Conservation (phyloP, 2,113 vertebrate genomes). For the Notothenia coriiceps region DNA sequence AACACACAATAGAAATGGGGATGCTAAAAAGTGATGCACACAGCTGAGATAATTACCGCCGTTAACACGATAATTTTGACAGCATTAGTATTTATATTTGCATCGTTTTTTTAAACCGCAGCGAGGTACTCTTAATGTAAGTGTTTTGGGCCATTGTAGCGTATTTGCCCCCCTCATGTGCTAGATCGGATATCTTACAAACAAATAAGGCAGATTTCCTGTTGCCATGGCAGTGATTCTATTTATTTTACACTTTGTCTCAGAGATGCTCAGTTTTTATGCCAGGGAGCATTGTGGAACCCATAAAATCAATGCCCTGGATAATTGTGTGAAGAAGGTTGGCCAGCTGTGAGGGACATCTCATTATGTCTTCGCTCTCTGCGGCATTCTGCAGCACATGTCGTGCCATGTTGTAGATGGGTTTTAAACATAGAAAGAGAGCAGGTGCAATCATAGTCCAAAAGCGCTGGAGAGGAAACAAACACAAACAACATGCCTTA, state of each 20-base stretch:
- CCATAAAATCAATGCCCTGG: slow-evolving; percentile 70
- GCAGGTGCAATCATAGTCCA: slow-evolving; percentile 73
- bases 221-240: slow-evolving; percentile 33
- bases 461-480: slow-evolving; percentile 67
- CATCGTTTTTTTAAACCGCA: neutral
- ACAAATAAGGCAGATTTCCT: slow-evolving; percentile 5
- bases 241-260: slow-evolving; percentile 45
- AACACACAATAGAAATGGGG: too few species aligned
- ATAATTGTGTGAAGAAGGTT: slow-evolving; percentile 56
- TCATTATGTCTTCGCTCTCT: slow-evolving; percentile 67
- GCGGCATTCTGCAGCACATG: slow-evolving; percentile 48
- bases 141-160: too few species aligned
- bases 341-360: slow-evolving; percentile 60
- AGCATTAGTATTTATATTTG: too few species aligned
- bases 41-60: too few species aligned
- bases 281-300: slow-evolving; percentile 40
- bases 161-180: neutral
- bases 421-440: slow-evolving; percentile 65
- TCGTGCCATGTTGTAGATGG: slow-evolving; percentile 54
- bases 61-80: too few species aligned
- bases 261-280: slow-evolving; percentile 46
- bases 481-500: slow-evolving; percentile 76
- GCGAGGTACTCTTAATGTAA: too few species aligned
- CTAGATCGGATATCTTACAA: neutral
- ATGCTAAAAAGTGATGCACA: too few species aligned